phyloP scores from a whole-genome alignment of 2,888 invertebrate species.

The Diogma glabrata region DNA sequence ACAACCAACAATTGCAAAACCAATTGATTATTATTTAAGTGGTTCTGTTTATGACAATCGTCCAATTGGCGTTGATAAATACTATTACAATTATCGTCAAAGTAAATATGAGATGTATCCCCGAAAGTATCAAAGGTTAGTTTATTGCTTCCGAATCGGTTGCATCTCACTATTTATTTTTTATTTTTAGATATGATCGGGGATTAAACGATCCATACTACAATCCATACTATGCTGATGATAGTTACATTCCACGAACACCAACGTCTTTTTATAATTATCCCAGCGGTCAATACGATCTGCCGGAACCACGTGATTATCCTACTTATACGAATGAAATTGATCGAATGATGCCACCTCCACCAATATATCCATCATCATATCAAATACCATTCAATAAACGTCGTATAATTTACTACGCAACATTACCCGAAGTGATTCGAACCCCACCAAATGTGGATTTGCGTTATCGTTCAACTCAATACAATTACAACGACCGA shows the following conservation, averaged over 20 bases:
- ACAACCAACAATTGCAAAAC: constrained; percentile 21
- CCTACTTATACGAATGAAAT: constrained; percentile 28
- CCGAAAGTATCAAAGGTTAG: constrained; percentile 34
- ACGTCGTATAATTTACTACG: constrained; percentile 56
- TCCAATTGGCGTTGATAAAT: neutral
- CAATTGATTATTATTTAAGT: neutral
- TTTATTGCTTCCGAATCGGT: too few relatives aligned
- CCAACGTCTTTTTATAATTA: constrained; percentile 33
- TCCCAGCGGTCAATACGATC: constrained; percentile 33
- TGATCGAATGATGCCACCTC: constrained; percentile 30
- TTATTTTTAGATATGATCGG: constrained; percentile 28
- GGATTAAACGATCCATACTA: constrained; percentile 31
- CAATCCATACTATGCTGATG: constrained; percentile 31
- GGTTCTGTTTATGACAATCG: neutral
- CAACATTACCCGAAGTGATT: constrained; percentile 56
- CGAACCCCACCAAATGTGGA: constrained; percentile 48
- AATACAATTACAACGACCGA: constrained; percentile 26
- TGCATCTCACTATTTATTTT: too few relatives aligned
- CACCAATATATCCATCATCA: constrained; percentile 19
- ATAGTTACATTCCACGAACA: constrained; percentile 28
- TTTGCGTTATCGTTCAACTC: constrained; percentile 41
- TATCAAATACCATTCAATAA: constrained; percentile 29
- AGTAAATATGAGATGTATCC: constrained; percentile 33
- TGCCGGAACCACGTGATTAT: constrained; percentile 31
- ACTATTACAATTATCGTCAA: constrained; percentile 29